phyloP scores from a whole-genome alignment of 2,113 vertebrate species.

The Silurus meridionalis region DNA sequence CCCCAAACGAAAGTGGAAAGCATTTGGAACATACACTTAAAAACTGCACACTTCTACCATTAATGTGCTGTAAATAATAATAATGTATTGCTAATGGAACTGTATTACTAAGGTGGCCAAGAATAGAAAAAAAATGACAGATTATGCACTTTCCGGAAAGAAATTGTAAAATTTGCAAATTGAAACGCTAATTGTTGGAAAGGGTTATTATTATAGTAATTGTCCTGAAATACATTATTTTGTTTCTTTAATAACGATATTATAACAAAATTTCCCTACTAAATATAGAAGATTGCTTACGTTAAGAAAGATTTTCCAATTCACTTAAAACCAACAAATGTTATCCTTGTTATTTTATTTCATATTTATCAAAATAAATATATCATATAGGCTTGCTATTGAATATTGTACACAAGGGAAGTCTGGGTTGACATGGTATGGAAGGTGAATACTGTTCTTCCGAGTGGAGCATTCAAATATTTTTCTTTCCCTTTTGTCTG shows the following conservation, averaged over 20 bases:
- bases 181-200: background rate
- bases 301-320: background rate
- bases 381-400: background rate
- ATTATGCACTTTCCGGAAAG: background rate
- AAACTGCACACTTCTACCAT: background rate
- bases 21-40: conserved; percentile 5
- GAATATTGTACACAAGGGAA: too few species aligned
- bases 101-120: background rate
- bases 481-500: conserved; percentile 31
- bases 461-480: conserved; percentile 4
- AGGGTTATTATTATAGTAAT: conserved; percentile 11
- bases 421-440: background rate
- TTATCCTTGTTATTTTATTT: background rate
- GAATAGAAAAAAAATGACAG: conserved; percentile 21
- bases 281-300: background rate
- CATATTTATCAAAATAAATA: background rate
- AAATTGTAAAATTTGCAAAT: background rate
- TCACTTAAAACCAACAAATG: background rate
- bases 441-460: conserved; percentile 2
- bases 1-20: conserved; percentile 20
- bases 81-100: conserved; percentile 28
- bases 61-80: conserved; percentile 29
- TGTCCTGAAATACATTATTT: background rate
- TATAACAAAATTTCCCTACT: background rate
- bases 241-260: background rate